Percentiles rank a stretch among this genome's conserved stretches.
phyloP scores from a whole-genome alignment of 1,140 invertebrate species.

The Dreissena rostriformis region DNA sequence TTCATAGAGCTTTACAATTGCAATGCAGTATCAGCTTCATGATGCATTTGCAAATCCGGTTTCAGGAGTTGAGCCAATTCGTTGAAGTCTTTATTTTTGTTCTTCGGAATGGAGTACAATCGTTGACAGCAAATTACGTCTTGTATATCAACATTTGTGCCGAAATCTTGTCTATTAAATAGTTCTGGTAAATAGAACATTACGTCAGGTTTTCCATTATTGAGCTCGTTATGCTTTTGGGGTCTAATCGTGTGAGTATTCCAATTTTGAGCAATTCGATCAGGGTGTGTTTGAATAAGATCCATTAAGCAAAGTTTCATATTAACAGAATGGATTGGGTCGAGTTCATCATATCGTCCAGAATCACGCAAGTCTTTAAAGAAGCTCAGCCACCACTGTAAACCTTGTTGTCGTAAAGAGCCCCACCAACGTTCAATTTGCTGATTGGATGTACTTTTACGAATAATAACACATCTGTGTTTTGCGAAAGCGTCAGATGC shows the following conservation, averaged over 20 bases:
- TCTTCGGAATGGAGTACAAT: not conserved
- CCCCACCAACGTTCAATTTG: conserved; percentile 13
- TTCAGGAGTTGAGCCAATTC: conserved; percentile 1
- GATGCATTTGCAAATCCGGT: too few relatives aligned
- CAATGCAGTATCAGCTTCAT: too few relatives aligned
- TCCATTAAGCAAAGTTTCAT: conserved; percentile 17
- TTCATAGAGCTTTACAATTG: too few relatives aligned
- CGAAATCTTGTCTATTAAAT: not conserved
- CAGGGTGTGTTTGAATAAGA: conserved; percentile 17
- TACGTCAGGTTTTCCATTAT: conserved; percentile 33
- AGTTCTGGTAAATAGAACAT: not conserved
- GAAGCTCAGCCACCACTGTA: conserved; percentile 22
- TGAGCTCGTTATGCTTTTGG: not conserved
- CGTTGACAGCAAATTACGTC: not conserved
- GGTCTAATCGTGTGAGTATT: conserved; percentile 3
- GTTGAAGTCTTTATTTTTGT: not conserved
- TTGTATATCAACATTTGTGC: not conserved
- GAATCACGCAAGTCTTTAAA: conserved; percentile 37
- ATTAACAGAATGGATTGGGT: conserved; percentile 19
- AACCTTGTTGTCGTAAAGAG: conserved; percentile 23
- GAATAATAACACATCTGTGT: not conserved
- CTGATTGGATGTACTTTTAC: conserved; percentile 17
- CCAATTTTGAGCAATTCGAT: conserved; percentile 22
- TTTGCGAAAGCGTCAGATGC: not conserved
- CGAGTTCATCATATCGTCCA: conserved; percentile 3